A percentile compares a stretch with the other conserved stretches of the same genome.
These are phyloP conservation scores for Vulpes vulpes DNA, from an alignment of 2,113 vertebrate species.

Conservation along the genomic window DNA sequence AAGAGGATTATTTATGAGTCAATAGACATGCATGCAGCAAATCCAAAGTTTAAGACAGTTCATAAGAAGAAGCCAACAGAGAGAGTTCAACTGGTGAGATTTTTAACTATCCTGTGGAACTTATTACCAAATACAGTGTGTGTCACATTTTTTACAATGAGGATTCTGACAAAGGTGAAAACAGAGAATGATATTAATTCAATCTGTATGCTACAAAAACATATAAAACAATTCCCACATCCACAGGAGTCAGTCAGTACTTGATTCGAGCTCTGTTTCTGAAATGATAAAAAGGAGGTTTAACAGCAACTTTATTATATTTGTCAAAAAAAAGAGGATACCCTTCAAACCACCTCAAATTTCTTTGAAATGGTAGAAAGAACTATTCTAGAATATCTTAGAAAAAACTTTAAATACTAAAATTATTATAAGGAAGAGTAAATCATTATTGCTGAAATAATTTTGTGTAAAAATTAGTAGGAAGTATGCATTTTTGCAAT, in stretches of 20 bases:
- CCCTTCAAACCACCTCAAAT: conserved; percentile 55
- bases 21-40: not conserved
- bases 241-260: conserved; percentile 19
- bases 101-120: conserved; percentile 34
- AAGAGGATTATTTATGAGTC: not conserved
- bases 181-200: conserved; percentile 70
- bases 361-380: not conserved
- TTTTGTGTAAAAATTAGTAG: not conserved
- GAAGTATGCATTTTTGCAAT: not conserved
- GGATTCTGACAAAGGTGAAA: conserved; percentile 8
- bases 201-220: conserved; percentile 63
- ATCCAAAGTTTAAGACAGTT: conserved; percentile 65
- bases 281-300: conserved; percentile 67
- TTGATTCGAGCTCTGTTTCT: conserved; percentile 71
- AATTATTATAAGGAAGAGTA: not conserved
- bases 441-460: not conserved
- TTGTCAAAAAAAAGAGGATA: conserved; percentile 16
- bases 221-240: conserved; percentile 77
- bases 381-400: not conserved
- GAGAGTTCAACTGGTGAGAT: conserved; percentile 39
- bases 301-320: conserved; percentile 40
- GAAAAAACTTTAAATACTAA: not conserved
- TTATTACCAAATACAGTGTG: conserved; percentile 1
- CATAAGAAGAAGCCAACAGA: conserved; percentile 50
- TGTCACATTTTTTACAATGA: not conserved